These are phyloP conservation scores for Drymodes brunneopygia DNA, from an alignment of 2,113 vertebrate species.

Conservation along the genomic window DNA sequence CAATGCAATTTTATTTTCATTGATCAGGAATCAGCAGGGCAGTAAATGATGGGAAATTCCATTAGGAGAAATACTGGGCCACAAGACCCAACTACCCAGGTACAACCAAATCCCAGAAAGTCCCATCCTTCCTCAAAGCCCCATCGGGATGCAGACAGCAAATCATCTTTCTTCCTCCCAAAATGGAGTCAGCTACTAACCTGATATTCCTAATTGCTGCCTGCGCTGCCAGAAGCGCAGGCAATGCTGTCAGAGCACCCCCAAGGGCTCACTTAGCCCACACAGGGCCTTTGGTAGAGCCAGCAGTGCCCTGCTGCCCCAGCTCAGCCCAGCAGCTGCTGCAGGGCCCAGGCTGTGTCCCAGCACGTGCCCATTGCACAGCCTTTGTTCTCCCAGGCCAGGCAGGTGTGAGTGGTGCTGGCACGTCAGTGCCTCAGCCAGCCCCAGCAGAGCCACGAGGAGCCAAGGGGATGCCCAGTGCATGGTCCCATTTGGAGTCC, in stretches of 20 bases:
- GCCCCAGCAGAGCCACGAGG: not conserved
- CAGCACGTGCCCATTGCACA: not conserved
- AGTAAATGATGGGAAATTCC: constrained; percentile 86
- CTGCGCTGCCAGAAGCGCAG: not conserved
- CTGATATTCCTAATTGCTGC: not conserved
- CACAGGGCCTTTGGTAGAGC: not conserved
- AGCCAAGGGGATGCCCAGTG: not conserved
- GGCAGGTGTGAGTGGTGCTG: accelerated
- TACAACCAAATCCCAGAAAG: constrained; percentile 51
- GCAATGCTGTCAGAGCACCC: not conserved
- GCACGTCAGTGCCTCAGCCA: accelerated
- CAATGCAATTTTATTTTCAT: constrained; percentile 86
- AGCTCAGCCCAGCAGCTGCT: not conserved
- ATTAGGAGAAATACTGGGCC: constrained; percentile 74
- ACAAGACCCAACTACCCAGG: constrained; percentile 58
- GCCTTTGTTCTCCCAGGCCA: not conserved
- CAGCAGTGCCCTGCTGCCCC: not conserved
- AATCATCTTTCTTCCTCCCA: not conserved
- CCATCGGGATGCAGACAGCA: not conserved
- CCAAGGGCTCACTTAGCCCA: constrained; percentile 3
- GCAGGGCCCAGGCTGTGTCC: not conserved
- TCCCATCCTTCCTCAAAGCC: not conserved
- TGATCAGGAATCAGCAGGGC: constrained; percentile 86
- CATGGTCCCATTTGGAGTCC: accelerated
- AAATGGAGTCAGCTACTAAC: not conserved